A percentile compares a stretch with the other conserved stretches of the same genome.
Conservation (phyloP, 2,888 invertebrate species). For the Drosophila peninsularis region DNA sequence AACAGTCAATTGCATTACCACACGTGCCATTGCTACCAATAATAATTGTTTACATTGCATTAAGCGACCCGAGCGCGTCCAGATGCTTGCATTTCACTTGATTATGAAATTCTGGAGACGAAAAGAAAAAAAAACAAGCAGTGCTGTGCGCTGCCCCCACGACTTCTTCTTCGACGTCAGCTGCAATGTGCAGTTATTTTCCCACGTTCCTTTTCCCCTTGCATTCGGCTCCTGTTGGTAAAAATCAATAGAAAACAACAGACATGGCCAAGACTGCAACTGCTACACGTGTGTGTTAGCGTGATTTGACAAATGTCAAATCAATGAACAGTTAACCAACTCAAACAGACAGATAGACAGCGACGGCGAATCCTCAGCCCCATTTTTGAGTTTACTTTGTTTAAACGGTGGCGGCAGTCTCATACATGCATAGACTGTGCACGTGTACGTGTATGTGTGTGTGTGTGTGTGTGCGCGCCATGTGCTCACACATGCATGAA, state of each 20-base stretch:
- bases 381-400: constrained; percentile 28
- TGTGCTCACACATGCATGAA: constrained; percentile 34
- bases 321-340: constrained; percentile 65
- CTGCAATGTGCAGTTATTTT: constrained; percentile 59
- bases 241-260: constrained; percentile 65
- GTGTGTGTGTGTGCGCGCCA: constrained; percentile 24
- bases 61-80: not conserved
- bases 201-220: constrained; percentile 23
- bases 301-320: constrained; percentile 34
- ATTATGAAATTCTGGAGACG: constrained; percentile 48
- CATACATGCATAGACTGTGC: no score
- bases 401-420: constrained; percentile 29
- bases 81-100: constrained; percentile 26
- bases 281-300: constrained; percentile 47
- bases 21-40: constrained; percentile 43
- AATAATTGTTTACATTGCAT: constrained; percentile 8
- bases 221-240: constrained; percentile 48
- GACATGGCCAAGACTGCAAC: constrained; percentile 9
- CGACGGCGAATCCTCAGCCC: constrained; percentile 4
- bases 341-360: constrained; percentile 6
- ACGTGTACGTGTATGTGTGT: not conserved
- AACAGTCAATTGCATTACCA: constrained; percentile 17
- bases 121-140: not conserved
- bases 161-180: constrained; percentile 15
- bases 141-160: not conserved